Base-by-base conservation (phyloP, 2,888 invertebrate species). In the Drosophila ezoana region DNA sequence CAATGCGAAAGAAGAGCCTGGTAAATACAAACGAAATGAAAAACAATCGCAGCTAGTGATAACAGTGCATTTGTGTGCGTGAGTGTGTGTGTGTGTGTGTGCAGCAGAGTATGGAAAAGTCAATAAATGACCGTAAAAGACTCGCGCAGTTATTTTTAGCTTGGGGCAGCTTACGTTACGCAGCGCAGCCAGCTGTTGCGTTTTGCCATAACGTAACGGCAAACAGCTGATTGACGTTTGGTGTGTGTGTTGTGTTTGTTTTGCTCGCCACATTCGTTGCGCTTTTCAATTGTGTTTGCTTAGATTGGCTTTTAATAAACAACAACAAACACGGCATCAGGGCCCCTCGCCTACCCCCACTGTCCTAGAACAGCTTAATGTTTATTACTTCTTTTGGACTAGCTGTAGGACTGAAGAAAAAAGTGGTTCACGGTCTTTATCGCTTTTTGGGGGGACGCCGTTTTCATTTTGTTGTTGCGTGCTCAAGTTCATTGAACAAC, bases 91-190 rank as follows among this genome's bases (percentile, higher is more conserved):
- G 35, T 4, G 11, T 10, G 35, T 35, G 49, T 6, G 6, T 40
- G 53, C 8, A 28, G 28, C 28, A 28, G 28, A 28, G 8, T 28
- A 28, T 71, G 72, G 72, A 83, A 84, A 84, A 85, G 87, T 87
- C 83, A 87, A 84, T 84, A 84, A 73, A 60, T 74, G 70, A 62
- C 79, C 61, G 63, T 67, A 85, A 74, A 79, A 75, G 87, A 81
- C 87, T 85, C 80, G 87, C 87, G 87, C 87, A 87, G 76, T 87
- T 84, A 84, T 87, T 87, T 87, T 85, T 84, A 84, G 87, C 86
- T 84, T 87, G 82, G 67, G 85, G 82, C 79, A 87, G 67, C 61
- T 66, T 72, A 66, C 72, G 72, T 72, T 72, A 58, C 51, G 72
- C 18, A 32, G 37, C 53, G 18, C 18, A 11, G 33, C 23, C 76